Percentiles rank a stretch among this genome's conserved stretches.
These are phyloP conservation scores for Pyrrhia umbra DNA, from an alignment of 2,888 invertebrate species.

Conservation along the genomic window DNA sequence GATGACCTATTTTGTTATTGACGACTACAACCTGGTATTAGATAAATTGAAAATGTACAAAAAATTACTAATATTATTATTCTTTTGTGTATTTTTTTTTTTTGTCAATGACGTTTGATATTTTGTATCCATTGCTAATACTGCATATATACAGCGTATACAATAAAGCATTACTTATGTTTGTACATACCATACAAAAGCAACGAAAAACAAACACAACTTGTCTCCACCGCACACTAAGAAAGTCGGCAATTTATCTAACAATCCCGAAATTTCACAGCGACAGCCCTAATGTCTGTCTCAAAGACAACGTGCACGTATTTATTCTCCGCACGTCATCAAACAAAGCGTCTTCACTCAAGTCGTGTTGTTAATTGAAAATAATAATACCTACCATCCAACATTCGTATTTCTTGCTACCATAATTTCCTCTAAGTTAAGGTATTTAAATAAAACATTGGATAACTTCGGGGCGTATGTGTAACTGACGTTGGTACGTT, in stretches of 20 bases:
- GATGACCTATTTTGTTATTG: slow-evolving; percentile 18
- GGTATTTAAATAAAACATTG: slow-evolving; percentile 66
- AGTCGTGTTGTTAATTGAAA: slow-evolving; percentile 53
- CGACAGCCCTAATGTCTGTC: slow-evolving; percentile 24
- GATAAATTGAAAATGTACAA: slow-evolving; percentile 2
- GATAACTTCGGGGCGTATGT: slow-evolving; percentile 36
- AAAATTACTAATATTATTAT: too few relatives aligned
- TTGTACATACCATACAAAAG: background rate
- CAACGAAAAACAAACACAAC: background rate
- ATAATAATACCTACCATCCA: slow-evolving; percentile 54
- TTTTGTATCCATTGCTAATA: too few relatives aligned
- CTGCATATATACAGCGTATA: too few relatives aligned
- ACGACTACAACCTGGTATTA: slow-evolving; percentile 6
- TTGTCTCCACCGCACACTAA: background rate
- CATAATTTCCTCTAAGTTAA: slow-evolving; percentile 58
- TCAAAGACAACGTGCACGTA: background rate
- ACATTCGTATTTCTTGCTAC: slow-evolving; percentile 2
- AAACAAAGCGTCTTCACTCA: slow-evolving; percentile 34
- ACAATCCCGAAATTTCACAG: slow-evolving; percentile 14
- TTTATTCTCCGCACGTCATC: slow-evolving; percentile 39
- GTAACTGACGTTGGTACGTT: slow-evolving; percentile 57
- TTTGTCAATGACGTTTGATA: too few relatives aligned
- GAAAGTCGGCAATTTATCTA: slow-evolving; percentile 6
- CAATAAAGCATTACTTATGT: background rate
- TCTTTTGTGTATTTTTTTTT: too few relatives aligned